Evolutionary conservation across 2,888 invertebrate species (phyloP), one percentile per base, ranked within the genome.

Genomic region (Prenolepis imparis): DNA sequence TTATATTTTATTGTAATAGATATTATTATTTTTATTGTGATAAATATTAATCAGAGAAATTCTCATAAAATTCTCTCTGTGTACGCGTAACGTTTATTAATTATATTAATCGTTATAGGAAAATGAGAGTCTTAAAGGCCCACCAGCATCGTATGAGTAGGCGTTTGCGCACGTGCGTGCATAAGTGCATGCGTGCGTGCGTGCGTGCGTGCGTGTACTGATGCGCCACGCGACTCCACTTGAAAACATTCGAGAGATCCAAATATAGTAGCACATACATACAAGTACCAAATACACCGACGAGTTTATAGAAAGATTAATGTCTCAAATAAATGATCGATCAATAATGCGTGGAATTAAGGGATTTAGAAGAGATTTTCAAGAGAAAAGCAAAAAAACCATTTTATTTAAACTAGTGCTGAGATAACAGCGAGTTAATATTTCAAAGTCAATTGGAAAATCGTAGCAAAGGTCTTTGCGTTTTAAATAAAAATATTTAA

Each of bases 201-300:
- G 5, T 36, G 28, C 32, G 63, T 48, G 12, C 52, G 48, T 18
- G 44, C 5, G 21, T 24, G 28, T 57, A 55, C 64, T 59, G 48
- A 74, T 63, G 52, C 67, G 88, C 89, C 88, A 88, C 90, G 88
- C 87, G 86, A 87, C 89, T 87, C 75, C 82, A 84, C 80, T 70
- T 83, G 70, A 83, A 83, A 75, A 57, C 73, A 70, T 66, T 73
- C 77, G 63, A 85, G 57, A 85, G 61, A 39, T 63, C 86, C 88
- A 90, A 87, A 89, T 89, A 87, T 90, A 89, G 88, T 86, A 72
- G 28, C 67, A 70, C 59, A 61, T 74, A 57, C 41, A 66, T 36
- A 39, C 24, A 81, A 32, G 24, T 28, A 55, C 24, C 21, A 66
- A 67, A 32, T 52, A 18, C 36, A 77, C 32, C 44, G 18, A 59